A percentile compares a stretch with the other conserved stretches of the same genome.
phyloP scores from a whole-genome alignment of 2,888 invertebrate species.

The Clostera curtula region DNA sequence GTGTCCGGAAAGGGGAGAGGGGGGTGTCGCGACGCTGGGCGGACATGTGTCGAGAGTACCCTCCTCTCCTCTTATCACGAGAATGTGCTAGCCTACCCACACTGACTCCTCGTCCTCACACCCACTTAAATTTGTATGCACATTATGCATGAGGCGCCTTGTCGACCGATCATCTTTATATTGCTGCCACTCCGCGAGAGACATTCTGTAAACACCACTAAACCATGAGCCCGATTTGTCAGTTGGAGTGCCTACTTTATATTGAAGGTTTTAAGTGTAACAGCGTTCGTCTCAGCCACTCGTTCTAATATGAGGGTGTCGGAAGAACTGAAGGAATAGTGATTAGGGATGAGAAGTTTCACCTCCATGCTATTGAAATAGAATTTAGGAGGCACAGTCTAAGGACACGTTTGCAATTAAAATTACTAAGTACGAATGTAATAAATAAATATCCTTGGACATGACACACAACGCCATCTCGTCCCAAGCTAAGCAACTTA shows the following conservation, averaged over 20 bases:
- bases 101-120: slow-evolving; percentile 22
- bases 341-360: no score
- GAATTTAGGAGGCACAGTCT: no score
- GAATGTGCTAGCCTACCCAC: slow-evolving; percentile 38
- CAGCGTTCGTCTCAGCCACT: no score
- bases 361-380: no score
- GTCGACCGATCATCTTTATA: slow-evolving; percentile 63
- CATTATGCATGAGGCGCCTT: slow-evolving; percentile 65
- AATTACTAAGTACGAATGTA: no score
- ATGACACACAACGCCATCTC: no score
- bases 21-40: slow-evolving; percentile 44
- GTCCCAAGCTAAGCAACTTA: no score
- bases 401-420: no score
- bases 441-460: no score
- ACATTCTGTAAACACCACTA: slow-evolving; percentile 39
- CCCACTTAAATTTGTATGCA: slow-evolving; percentile 62
- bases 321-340: no score
- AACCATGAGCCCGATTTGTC: slow-evolving; percentile 35
- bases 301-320: no score
- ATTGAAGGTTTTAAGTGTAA: slow-evolving; percentile 14
- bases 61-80: slow-evolving; percentile 47
- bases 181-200: slow-evolving; percentile 38
- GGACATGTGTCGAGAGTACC: slow-evolving; percentile 52
- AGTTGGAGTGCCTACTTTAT: slow-evolving; percentile 8
- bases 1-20: slow-evolving; percentile 39